Evolutionary conservation across 1,140 invertebrate species (phyloP).

Genomic region (Reticulitermes speratus): DNA sequence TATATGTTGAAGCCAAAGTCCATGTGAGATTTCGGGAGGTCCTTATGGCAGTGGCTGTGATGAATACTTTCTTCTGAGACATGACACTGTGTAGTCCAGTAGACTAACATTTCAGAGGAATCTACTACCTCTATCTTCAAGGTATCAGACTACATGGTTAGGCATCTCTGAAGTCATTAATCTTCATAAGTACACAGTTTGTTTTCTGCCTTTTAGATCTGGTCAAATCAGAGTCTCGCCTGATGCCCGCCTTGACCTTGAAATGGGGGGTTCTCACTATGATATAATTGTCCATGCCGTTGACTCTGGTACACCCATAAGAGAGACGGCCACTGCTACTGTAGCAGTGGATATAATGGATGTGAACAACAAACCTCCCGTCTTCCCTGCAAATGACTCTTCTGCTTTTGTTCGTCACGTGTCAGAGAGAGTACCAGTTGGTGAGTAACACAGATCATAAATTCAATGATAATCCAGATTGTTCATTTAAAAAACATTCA

Average conservation of each 20-base stretch:
- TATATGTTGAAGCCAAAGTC: no score
- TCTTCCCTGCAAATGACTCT: slow-evolving; percentile 60
- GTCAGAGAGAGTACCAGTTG: slow-evolving; percentile 66
- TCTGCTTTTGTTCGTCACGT: slow-evolving; percentile 65
- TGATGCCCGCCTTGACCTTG: slow-evolving; percentile 70
- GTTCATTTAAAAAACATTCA: background rate
- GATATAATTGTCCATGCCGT: slow-evolving; percentile 70
- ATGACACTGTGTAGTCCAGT: no score
- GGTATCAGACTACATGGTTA: no score
- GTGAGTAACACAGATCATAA: slow-evolving; percentile 39
- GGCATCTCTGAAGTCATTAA: no score
- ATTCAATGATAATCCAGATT: background rate
- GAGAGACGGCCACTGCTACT: slow-evolving; percentile 72
- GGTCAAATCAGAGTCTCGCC: slow-evolving; percentile 72
- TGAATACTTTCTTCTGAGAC: no score
- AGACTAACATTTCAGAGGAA: no score
- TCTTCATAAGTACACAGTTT: background rate
- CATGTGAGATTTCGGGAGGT: no score
- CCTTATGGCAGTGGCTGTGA: no score
- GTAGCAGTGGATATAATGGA: slow-evolving; percentile 72
- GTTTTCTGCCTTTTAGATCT: slow-evolving; percentile 47
- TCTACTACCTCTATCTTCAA: no score
- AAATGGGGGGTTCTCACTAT: slow-evolving; percentile 64
- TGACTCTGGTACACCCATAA: slow-evolving; percentile 69
- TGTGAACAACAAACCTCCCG: slow-evolving; percentile 81